phyloP scores from a whole-genome alignment of 2,797 vertebrate species.

The Heteromormyrus szaboi region DNA sequence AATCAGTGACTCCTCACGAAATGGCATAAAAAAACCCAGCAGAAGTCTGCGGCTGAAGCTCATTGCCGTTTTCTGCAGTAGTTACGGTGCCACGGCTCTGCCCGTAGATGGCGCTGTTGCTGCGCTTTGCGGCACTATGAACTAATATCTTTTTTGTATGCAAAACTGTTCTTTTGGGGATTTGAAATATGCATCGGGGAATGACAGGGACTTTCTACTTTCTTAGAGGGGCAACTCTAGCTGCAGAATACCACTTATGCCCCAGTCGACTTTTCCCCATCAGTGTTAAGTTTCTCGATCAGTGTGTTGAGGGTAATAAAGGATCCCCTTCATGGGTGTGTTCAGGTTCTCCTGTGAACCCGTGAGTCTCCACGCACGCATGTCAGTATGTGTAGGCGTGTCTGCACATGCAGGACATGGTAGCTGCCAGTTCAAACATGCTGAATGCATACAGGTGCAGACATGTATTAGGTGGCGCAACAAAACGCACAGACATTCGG shows the following conservation, averaged over 20 bases:
- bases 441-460: neutral
- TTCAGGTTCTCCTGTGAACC: neutral
- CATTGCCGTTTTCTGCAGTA: neutral
- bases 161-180: neutral
- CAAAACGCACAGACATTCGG: neutral
- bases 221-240: neutral
- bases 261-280: neutral
- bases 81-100: neutral
- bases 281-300: neutral
- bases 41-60: neutral
- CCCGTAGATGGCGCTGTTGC: constrained; percentile 20
- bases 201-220: constrained; percentile 14
- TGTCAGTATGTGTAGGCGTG: neutral
- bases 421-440: neutral
- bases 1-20: neutral
- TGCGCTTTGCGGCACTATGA: neutral
- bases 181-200: constrained; percentile 21
- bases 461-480: too few relatives aligned
- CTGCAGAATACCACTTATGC: neutral
- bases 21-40: neutral
- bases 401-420: neutral
- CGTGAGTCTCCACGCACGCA: too few relatives aligned
- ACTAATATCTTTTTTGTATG: neutral
- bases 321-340: neutral
- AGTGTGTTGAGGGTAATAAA: neutral